Evolutionary conservation across 2,797 vertebrate species (phyloP), one percentile per base, ranked within the genome.

Genomic region (Chaenodraco wilsoni): DNA sequence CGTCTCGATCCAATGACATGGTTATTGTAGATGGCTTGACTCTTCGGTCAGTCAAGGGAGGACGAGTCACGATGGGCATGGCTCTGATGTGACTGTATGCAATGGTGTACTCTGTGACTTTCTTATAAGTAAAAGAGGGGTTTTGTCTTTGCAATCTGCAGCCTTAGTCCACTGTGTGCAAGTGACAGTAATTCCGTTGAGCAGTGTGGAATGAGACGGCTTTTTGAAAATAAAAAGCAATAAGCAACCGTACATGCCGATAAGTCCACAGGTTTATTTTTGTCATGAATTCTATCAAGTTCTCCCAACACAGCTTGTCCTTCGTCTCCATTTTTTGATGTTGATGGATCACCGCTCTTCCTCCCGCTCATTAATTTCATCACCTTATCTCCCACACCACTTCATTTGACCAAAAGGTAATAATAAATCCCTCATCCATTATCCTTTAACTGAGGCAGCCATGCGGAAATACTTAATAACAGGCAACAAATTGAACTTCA

Each of bases 401-500:
- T 98, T 98, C 96, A 98, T 98, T 97, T 96, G 96, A 96, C 94
- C 95, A 96, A 96, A 97, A 98, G 96, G 96, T 96, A 96, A 98
- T 98, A 98, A 98, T 98, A 98, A 97, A 97, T 96, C 95, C 95
- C 96, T 96, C 97, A 97, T 98, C 96, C 95, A 96, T 98, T 98
- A 98, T 97, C 96, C 96, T 97, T 96, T 97, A 97, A 96, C 96
- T 77, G 94, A 96, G 95, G 96, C 96, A 95, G 94, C 96, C 96
- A 96, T 95, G 96, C 93, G 95, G 97, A 98, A 98, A 98, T 96
- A 94, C 97, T 97, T 98, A 98, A 98, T 98, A 98, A 98, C 96
- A 94, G 95, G 96, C 95, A 97, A 99, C 98, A 99, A 99, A 99
- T 99, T 99, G 96, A 98, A 98, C 97, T 97, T 98, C 97, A 98